Evolutionary conservation across 2,888 invertebrate genomes (phyloP), one percentile per base, ranked within the genome.

Genomic region (Pristionchus japonicus): DNA sequence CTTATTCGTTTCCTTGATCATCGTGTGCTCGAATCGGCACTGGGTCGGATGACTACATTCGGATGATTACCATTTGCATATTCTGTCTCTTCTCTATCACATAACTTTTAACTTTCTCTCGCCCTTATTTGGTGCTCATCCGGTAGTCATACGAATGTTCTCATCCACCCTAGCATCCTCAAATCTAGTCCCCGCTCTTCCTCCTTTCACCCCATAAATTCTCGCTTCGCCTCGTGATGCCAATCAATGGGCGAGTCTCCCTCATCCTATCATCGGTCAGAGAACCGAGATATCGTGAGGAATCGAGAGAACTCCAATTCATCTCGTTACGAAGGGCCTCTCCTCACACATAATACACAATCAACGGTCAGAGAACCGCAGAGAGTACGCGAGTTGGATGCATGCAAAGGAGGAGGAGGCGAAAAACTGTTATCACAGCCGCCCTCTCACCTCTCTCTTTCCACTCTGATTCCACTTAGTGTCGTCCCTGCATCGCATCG

Each of bases 361-460:
- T 52, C 20, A 2, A 6, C 52, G 52, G 52, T 52, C 52, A 52
- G 20, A 49, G 20, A 20, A 52, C 20, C 52, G 6, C 6, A 17
- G 20, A 52, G 17, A 52, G 52, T 23, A 20, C 52, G 17, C 52
- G 20, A 23, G 20, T 20, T 52, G 31, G 34, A 61, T 37, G n/a
- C n/a, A n/a, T n/a, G n/a, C 83, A 3, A 47, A 7, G 31, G 47
- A 23, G 9, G 52, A 47, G 17, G 47, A 49, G 49, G n/a, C 4
- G 82, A n/a, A 37, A 77, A 37, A 47, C 15, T 83, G 61, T 52
- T 52, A 83, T 83, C 83, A 83, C 83, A 83, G 61, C 57, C 83
- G 61, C 1, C 27, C 17, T 49, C 34, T 34, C 34, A 3, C 34
- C 31, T 7, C 27, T 52, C 83, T 3, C 23, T 52, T 83, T 83